Conservation (phyloP, 2,888 invertebrate species). For the Entomobrya proxima region DNA sequence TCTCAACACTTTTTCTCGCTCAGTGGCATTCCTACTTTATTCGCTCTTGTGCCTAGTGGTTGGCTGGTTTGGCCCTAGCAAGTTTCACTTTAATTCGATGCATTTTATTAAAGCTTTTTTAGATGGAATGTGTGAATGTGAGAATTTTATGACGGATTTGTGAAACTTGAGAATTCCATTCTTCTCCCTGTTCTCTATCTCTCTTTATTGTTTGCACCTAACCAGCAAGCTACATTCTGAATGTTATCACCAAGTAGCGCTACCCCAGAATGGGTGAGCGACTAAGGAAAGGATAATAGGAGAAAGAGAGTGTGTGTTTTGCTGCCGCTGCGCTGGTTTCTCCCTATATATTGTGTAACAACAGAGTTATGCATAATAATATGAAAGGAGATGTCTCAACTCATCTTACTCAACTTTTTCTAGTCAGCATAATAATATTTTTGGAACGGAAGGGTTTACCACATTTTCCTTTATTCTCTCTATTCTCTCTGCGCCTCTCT, state of each 20-base stretch:
- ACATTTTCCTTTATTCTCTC: constrained; percentile 8
- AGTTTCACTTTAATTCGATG: constrained; percentile 64
- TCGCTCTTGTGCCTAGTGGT: neutral
- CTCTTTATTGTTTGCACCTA: neutral
- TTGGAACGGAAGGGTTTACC: constrained; percentile 43
- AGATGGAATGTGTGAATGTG: constrained; percentile 65
- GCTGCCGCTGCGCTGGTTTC: constrained; percentile 10
- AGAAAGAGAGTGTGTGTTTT: neutral
- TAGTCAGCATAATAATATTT: constrained; percentile 45
- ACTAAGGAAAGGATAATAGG: neutral
- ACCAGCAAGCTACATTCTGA: neutral
- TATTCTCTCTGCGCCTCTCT: neutral
- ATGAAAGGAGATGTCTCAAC: constrained; percentile 45
- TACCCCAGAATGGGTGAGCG: neutral
- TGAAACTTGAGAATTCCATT: constrained; percentile 60
- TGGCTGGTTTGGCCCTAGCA: constrained; percentile 2
- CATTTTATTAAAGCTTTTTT: constrained; percentile 64
- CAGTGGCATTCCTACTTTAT: neutral
- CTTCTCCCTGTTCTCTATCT: constrained; percentile 31
- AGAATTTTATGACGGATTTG: constrained; percentile 65
- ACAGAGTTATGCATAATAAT: constrained; percentile 27
- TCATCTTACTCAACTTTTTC: constrained; percentile 47
- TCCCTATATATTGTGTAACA: constrained; percentile 34
- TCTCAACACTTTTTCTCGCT: neutral
- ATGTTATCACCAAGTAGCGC: neutral